phyloP scores from a whole-genome alignment of 2,797 vertebrate species.

The Malurus splendens region DNA sequence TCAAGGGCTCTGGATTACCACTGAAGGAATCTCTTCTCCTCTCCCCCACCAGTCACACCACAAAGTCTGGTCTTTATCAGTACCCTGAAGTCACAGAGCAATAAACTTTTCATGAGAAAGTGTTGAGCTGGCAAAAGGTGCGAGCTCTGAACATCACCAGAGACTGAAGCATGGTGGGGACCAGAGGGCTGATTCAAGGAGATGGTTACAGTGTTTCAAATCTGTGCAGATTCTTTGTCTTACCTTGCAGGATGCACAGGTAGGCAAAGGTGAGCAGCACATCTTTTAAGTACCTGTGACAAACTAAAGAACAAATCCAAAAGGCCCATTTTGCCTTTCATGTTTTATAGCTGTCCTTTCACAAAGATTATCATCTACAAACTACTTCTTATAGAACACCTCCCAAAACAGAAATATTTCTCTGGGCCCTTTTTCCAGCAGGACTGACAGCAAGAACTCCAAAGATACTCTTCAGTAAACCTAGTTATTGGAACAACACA shows the following conservation, averaged over 20 bases:
- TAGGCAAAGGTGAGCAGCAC: neutral
- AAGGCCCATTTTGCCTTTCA: neutral
- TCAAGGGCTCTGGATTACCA: neutral
- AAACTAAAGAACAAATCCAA: neutral
- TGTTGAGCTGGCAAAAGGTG: neutral
- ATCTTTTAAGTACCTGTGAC: neutral
- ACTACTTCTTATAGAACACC: neutral
- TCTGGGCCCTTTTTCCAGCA: neutral
- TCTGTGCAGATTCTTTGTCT: neutral
- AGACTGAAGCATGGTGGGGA: neutral
- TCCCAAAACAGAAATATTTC: neutral
- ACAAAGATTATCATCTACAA: neutral
- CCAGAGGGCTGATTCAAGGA: neutral
- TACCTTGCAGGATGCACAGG: neutral
- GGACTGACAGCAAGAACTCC: neutral
- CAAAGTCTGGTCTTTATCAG: neutral
- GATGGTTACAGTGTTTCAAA: neutral
- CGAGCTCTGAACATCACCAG: neutral
- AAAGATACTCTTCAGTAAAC: neutral
- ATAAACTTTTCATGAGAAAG: neutral
- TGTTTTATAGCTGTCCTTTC: neutral
- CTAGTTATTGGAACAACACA: neutral
- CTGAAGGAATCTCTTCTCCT: neutral
- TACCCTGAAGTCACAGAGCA: fast-evolving
- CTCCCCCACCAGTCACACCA: neutral